phyloP scores from a whole-genome alignment of 2,888 invertebrate genomes.

The Heliconius hortense region DNA sequence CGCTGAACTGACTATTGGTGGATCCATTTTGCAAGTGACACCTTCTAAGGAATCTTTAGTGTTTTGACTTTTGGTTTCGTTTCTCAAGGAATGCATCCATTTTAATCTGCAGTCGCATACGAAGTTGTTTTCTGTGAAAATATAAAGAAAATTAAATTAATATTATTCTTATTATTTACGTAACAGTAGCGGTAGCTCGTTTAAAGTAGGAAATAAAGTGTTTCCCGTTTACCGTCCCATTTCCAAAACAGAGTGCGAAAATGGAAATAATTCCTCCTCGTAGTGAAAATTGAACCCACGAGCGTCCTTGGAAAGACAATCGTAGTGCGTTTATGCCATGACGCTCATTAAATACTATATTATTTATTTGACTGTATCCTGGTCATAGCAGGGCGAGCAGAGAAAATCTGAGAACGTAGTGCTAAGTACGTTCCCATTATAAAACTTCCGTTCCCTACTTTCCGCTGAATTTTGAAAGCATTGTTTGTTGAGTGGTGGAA shows the following conservation, averaged over 20 bases:
- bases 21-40: slow-evolving; percentile 86
- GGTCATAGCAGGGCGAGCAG: not conserved
- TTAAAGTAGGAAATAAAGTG: no score
- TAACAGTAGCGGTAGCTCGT: no score
- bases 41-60: slow-evolving; percentile 86
- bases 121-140: slow-evolving; percentile 89
- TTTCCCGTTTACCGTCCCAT: no score
- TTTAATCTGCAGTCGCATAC: slow-evolving; percentile 91
- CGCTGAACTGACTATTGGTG: slow-evolving; percentile 72
- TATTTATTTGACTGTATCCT: not conserved
- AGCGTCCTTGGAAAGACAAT: no score
- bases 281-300: not conserved
- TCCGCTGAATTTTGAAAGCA: no score
- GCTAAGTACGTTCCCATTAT: no score
- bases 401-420: not conserved
- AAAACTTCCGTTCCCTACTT: no score
- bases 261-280: no score
- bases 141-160: not conserved
- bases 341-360: not conserved
- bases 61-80: slow-evolving; percentile 87
- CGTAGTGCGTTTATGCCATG: no score
- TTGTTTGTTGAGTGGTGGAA: not conserved
- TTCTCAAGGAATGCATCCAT: slow-evolving; percentile 89
- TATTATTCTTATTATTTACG: not conserved
- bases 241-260: no score